Evolutionary conservation across 2,888 invertebrate genomes (phyloP).

Genomic region (Neoaliturus tenellus): DNA sequence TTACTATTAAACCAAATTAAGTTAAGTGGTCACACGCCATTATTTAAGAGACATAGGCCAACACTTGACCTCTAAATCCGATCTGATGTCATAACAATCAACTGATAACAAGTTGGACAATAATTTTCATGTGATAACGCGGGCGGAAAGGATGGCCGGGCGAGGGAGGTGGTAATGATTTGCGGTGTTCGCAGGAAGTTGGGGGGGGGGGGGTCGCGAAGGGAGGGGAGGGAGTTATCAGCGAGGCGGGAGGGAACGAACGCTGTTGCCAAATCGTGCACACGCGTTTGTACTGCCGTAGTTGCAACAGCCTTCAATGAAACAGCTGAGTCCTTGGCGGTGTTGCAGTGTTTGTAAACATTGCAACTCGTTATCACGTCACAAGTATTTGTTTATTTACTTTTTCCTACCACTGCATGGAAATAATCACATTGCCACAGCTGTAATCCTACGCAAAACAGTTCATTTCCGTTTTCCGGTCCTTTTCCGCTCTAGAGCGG

Average conservation of each 20-base stretch:
- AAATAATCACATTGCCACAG: too few relatives aligned
- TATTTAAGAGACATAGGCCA: too few relatives aligned
- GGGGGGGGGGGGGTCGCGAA: not conserved
- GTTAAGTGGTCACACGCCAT: too few relatives aligned
- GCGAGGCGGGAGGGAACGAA: not conserved
- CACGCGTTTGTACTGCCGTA: not conserved
- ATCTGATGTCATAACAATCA: not conserved
- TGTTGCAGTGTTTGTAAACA: not conserved
- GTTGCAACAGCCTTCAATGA: not conserved
- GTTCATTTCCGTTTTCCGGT: too few relatives aligned
- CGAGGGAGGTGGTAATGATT: not conserved
- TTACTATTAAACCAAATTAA: too few relatives aligned
- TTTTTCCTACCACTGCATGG: too few relatives aligned
- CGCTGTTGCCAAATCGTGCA: slow-evolving; percentile 8
- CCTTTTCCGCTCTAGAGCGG: too few relatives aligned
- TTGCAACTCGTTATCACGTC: not conserved
- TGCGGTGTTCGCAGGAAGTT: not conserved
- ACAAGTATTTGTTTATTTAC: not conserved
- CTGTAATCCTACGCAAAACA: too few relatives aligned
- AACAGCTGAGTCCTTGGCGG: not conserved
- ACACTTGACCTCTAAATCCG: too few relatives aligned
- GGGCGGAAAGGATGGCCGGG: not conserved
- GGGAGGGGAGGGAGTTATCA: not conserved
- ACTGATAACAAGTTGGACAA: not conserved
- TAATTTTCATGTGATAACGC: slow-evolving; percentile 10